phyloP scores from a whole-genome alignment of 2,113 vertebrate genomes.

The Pontoporia blainvillei region DNA sequence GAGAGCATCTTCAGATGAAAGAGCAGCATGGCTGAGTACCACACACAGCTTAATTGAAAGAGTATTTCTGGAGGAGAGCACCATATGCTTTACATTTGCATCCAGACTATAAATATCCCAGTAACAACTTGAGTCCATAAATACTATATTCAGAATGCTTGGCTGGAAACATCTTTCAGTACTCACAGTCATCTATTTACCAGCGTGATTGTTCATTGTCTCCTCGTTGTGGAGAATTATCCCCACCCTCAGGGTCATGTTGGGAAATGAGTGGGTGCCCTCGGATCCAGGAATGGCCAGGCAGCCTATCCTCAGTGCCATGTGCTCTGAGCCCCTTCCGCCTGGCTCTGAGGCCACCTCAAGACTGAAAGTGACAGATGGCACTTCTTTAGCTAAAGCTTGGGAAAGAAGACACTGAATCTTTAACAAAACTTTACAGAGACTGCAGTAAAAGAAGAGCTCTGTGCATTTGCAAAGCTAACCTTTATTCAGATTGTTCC shows the following conservation, averaged over 20 bases:
- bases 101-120: conserved; percentile 79
- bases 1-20: conserved; percentile 75
- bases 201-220: conserved; percentile 50
- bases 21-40: conserved; percentile 68
- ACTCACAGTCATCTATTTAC: conserved; percentile 75
- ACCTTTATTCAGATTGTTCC: background rate
- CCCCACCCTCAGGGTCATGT: background rate
- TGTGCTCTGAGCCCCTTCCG: background rate
- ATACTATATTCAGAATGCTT: conserved; percentile 69
- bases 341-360: background rate
- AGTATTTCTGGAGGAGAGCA: conserved; percentile 75
- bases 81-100: conserved; percentile 79
- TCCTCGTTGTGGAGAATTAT: background rate
- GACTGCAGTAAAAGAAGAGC: background rate
- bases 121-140: conserved; percentile 75
- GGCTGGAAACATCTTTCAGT: conserved; percentile 70
- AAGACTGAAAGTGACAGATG: background rate
- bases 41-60: conserved; percentile 70
- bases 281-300: too few relatives aligned
- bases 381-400: background rate
- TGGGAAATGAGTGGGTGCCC: background rate
- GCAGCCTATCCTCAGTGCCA: background rate
- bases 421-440: background rate
- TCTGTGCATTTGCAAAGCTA: background rate
- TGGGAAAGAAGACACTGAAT: background rate